These are phyloP conservation scores for Miniopterus natalensis DNA, from an alignment of 2,113 vertebrate genomes.

Conservation along the genomic window DNA sequence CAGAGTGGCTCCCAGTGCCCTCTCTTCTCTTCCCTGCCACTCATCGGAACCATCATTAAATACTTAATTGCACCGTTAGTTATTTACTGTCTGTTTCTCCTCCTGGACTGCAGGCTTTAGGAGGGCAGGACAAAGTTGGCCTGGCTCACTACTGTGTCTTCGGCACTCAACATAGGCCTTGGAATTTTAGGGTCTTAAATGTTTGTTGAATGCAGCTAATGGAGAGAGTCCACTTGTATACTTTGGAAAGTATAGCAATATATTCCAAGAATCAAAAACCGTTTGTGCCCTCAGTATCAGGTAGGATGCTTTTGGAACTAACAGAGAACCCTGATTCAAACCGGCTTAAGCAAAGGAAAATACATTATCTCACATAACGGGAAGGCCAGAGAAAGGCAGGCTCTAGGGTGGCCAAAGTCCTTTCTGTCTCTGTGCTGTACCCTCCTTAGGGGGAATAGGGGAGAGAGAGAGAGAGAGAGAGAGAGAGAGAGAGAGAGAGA, in stretches of 20 bases:
- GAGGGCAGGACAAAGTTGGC: conserved; percentile 54
- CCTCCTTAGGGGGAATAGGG: neutral
- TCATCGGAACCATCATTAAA: conserved; percentile 33
- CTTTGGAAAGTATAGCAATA: conserved; percentile 58
- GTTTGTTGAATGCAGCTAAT: conserved; percentile 65
- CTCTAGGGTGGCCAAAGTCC: neutral
- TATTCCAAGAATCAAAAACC: conserved; percentile 15
- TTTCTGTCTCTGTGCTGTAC: neutral
- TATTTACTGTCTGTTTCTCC: conserved; percentile 59
- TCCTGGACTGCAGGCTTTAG: conserved; percentile 52
- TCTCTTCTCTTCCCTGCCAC: conserved; percentile 26
- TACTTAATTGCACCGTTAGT: conserved; percentile 53
- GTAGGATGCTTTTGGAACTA: conserved; percentile 36
- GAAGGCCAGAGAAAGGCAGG: neutral
- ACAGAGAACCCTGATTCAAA: conserved; percentile 20
- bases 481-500: neutral
- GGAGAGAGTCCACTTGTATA: conserved; percentile 36
- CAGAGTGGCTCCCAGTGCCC: neutral
- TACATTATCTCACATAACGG: neutral
- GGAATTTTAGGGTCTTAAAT: conserved; percentile 60
- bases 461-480: neutral
- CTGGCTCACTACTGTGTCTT: neutral
- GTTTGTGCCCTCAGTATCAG: neutral
- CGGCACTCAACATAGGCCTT: conserved; percentile 29
- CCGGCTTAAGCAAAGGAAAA: conserved; percentile 25